Evolutionary conservation across 2,113 vertebrate genomes (phyloP), one percentile per base, ranked within the genome.

Genomic region (Poeciliopsis occidentalis): DNA sequence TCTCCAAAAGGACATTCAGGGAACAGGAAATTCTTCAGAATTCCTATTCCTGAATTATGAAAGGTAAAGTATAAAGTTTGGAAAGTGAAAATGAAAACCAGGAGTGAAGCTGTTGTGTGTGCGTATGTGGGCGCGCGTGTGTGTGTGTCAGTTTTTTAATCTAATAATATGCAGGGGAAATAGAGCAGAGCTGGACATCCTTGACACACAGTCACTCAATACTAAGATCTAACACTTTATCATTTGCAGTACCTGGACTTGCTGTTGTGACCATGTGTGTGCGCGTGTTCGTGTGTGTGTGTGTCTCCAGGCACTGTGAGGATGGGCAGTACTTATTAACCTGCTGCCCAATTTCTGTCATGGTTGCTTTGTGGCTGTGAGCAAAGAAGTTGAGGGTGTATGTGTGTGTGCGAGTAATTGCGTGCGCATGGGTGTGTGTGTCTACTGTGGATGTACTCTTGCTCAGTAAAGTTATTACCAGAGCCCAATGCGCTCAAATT

Each of bases 331-430:
- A 89, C 84, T 91, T 91, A 90, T 89, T 92, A 90, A 91, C 90
- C 88, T 90, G 87, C 84, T 89, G 88, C 87, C 84, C 88, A 91
- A 82, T 87, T 90, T 90, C 90, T 92, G 90, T 90, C 90, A 89
- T 69, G 71, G 85, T 71, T 89, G 85, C 85, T 90, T 91, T 88
- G 88, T 89, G 84, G 85, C 85, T 85, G 71, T 67, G 13, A 91
- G 83, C 87, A 41, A 69, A 81, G 74, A 61, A 74, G 73, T 68
- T 80, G 64, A 24, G 79, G 71, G 75, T 80, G 62, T 27, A 27
- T 78, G 74, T 73, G 79, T 80, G 77, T 74, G 73, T 61, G 68
- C 67, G 3, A 12, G 2, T 32, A 12, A 2, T 0, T 12, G 39
- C 1, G 3, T 41, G 39, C 13, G 39, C 75, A 72, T 80, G 62